phyloP scores from a whole-genome alignment of 1,140 invertebrate species.

The Adelges cooleyi region DNA sequence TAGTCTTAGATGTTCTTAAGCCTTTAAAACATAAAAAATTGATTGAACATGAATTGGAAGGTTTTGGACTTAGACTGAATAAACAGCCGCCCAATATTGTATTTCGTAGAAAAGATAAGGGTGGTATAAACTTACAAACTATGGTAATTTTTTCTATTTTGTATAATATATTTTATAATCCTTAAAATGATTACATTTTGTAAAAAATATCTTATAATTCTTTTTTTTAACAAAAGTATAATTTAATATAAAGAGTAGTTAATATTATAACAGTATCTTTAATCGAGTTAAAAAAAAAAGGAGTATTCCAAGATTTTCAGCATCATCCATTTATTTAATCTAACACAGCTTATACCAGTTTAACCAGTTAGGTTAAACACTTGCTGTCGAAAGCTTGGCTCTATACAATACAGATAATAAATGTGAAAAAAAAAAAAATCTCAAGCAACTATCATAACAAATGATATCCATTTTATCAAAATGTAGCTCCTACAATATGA shows the following conservation, averaged over 20 bases:
- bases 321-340: too few species aligned
- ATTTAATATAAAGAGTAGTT: neutral
- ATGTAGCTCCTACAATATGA: neutral
- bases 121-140: constrained; percentile 75
- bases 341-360: too few species aligned
- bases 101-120: constrained; percentile 96
- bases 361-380: too few species aligned
- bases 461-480: neutral
- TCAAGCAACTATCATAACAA: too few species aligned
- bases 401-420: too few species aligned
- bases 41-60: constrained; percentile 96
- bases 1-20: constrained; percentile 95
- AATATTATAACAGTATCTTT: neutral
- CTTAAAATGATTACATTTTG: neutral
- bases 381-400: too few species aligned
- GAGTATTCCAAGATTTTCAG: too few species aligned
- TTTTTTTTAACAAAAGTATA: too few species aligned
- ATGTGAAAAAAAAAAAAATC: too few species aligned
- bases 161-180: constrained; percentile 35
- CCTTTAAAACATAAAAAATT: constrained; percentile 91
- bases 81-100: constrained; percentile 95
- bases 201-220: too few species aligned
- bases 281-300: too few species aligned
- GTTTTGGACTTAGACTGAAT: constrained; percentile 93
- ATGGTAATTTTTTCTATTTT: constrained; percentile 52